Percentiles rank a stretch among this genome's conserved stretches.
Conservation (phyloP, 2,113 vertebrate genomes). For the Dipodomys merriami region DNA sequence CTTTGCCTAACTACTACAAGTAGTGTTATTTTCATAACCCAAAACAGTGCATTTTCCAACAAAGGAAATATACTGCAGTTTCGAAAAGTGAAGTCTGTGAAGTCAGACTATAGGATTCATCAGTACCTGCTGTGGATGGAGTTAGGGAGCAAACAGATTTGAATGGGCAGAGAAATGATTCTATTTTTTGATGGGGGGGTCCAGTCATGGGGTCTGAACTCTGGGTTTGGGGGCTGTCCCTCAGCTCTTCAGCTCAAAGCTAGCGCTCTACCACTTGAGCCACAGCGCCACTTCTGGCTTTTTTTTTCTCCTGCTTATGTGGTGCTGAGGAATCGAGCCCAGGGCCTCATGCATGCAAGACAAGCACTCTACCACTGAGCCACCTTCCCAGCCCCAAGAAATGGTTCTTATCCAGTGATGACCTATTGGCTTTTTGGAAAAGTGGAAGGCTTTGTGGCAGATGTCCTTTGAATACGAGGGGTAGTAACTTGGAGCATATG, state of each 20-base stretch:
- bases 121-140: background rate
- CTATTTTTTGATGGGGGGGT: too few relatives aligned
- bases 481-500: background rate
- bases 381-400: background rate
- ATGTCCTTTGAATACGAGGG: constrained; percentile 14
- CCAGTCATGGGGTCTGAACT: too few relatives aligned
- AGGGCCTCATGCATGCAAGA: too few relatives aligned
- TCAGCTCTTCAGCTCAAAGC: too few relatives aligned
- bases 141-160: background rate
- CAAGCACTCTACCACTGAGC: too few relatives aligned
- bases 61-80: background rate
- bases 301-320: too few relatives aligned
- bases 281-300: too few relatives aligned
- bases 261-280: too few relatives aligned
- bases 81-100: background rate
- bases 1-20: constrained; percentile 1
- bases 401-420: background rate
- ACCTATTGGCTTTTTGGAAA: constrained; percentile 2
- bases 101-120: background rate
- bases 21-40: background rate
- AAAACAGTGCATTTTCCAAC: background rate
- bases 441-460: background rate
- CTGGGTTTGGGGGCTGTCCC: too few relatives aligned
- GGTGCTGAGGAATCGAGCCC: too few relatives aligned
- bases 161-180: background rate